phyloP scores from a whole-genome alignment of 2,888 invertebrate genomes.

The Linnaemya vulpina region DNA sequence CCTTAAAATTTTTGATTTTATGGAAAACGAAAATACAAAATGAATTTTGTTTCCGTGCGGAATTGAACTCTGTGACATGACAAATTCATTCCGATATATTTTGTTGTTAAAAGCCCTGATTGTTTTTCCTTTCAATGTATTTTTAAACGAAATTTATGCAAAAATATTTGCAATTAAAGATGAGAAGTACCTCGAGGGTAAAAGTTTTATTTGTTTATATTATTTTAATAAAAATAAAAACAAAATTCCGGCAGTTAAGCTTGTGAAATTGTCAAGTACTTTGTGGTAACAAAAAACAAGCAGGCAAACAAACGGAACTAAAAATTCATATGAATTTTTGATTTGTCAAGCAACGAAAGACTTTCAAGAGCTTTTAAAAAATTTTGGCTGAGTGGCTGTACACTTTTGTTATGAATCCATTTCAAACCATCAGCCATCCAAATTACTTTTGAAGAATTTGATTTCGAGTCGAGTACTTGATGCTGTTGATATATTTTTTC shows the following conservation, averaged over 20 bases:
- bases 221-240: neutral
- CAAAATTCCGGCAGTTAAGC: slow-evolving; percentile 3
- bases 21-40: too few relatives aligned
- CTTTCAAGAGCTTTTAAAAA: neutral
- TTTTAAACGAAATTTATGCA: neutral
- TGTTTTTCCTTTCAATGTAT: too few relatives aligned
- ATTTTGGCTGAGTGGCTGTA: neutral
- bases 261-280: slow-evolving; percentile 40
- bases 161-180: neutral
- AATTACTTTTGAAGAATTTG: slow-evolving; percentile 32
- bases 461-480: slow-evolving; percentile 26
- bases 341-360: slow-evolving; percentile 10
- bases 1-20: too few relatives aligned
- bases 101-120: too few relatives aligned
- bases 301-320: neutral
- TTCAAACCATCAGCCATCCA: slow-evolving; percentile 19
- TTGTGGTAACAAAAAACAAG: neutral
- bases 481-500: slow-evolving; percentile 3
- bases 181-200: neutral
- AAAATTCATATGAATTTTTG: slow-evolving; percentile 18
- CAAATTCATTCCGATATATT: too few relatives aligned
- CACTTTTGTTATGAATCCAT: slow-evolving; percentile 29
- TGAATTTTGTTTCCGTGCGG: too few relatives aligned
- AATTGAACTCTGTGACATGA: too few relatives aligned
- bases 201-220: neutral